A percentile compares a stretch with the other conserved stretches of the same genome.
Evolutionary conservation across 2,797 vertebrate species (phyloP).

Genomic region (Crotalus adamanteus): DNA sequence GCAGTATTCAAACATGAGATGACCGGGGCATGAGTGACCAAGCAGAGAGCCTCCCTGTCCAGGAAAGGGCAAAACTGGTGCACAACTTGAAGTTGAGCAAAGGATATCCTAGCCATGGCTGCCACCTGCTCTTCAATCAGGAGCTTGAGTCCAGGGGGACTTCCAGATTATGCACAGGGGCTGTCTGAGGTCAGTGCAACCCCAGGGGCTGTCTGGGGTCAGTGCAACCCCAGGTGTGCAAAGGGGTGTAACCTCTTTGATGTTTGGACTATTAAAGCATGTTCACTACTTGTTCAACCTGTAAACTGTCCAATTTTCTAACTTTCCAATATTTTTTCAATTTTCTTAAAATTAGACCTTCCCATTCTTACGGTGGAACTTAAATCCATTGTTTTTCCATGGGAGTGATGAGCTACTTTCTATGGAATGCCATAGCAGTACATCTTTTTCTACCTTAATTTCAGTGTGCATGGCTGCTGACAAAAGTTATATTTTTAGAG

Average conservation of each 20-base stretch:
- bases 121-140: background rate
- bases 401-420: background rate
- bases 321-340: background rate
- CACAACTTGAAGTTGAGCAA: background rate
- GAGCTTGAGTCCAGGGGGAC: background rate
- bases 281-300: background rate
- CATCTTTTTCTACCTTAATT: background rate
- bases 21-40: background rate
- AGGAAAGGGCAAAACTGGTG: background rate
- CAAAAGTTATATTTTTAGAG: conserved; percentile 24
- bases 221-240: background rate
- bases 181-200: background rate
- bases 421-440: background rate
- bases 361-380: background rate
- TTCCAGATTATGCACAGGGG: background rate
- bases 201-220: no score
- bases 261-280: background rate
- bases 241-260: background rate
- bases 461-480: background rate
- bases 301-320: background rate
- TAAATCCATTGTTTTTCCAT: background rate
- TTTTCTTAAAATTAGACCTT: background rate
- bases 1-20: background rate
- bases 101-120: background rate
- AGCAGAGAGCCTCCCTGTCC: background rate